Evolutionary conservation across 1,140 invertebrate species (phyloP).

Genomic region (Leptopilina boulardi): DNA sequence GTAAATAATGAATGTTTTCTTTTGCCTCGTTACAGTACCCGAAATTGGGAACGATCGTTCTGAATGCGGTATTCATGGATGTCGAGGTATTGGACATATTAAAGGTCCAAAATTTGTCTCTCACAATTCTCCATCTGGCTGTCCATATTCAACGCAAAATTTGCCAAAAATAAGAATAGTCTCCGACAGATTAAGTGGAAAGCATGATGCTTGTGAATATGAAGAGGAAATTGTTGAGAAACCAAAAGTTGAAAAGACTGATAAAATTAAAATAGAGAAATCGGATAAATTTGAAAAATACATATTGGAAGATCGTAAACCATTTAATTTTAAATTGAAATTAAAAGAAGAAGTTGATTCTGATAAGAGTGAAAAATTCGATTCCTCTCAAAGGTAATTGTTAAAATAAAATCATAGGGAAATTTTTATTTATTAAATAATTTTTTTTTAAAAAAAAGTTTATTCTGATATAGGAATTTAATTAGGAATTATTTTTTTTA

Average conservation of each 20-base stretch:
- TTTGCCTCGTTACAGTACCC: conserved; percentile 71
- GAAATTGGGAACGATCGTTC: conserved; percentile 79
- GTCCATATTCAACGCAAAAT: conserved; percentile 88
- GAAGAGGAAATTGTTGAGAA: conserved; percentile 68
- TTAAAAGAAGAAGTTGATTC: conserved; percentile 67
- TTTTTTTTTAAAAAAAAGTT: too few species aligned
- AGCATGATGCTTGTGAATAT: conserved; percentile 66
- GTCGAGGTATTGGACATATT: conserved; percentile 87
- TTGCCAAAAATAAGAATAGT: conserved; percentile 78
- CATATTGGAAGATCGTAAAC: conserved; percentile 58
- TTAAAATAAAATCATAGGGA: conserved; percentile 16
- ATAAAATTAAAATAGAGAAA: conserved; percentile 65
- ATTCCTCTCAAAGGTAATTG: conserved; percentile 65
- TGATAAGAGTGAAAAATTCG: conserved; percentile 66
- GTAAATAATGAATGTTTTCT: background rate
- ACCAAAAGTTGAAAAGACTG: conserved; percentile 65
- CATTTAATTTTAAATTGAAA: conserved; percentile 66
- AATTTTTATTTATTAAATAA: too few species aligned
- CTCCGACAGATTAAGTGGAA: conserved; percentile 77
- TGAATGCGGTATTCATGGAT: conserved; percentile 86
- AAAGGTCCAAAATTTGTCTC: conserved; percentile 85
- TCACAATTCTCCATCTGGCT: conserved; percentile 86
- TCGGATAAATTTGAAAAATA: conserved; percentile 61
- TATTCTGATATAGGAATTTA: too few species aligned
- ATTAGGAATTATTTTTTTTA: conserved; percentile 50